Evolutionary conservation across 2,797 vertebrate species (phyloP).

Genomic region (Hydrolagus colliei): DNA sequence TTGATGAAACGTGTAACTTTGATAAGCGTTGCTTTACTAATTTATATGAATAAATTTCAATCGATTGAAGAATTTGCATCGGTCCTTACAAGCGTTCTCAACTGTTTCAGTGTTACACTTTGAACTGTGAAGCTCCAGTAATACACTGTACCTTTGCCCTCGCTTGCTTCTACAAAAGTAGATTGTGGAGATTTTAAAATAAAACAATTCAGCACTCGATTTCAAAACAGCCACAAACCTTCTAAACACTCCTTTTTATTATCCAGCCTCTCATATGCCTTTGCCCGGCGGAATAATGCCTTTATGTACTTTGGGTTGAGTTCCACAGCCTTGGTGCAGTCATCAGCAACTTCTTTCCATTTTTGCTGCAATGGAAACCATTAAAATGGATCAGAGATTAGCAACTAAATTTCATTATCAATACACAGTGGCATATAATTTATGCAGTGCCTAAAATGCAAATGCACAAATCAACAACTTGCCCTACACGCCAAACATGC

Average conservation of each 20-base stretch:
- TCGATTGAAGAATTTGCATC: no score
- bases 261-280: slow-evolving; percentile 89
- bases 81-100: no score
- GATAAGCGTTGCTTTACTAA: no score
- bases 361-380: slow-evolving; percentile 69
- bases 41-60: no score
- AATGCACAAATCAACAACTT: not conserved
- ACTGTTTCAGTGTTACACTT: no score
- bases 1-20: no score
- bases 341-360: slow-evolving; percentile 88
- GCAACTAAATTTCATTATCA: not conserved
- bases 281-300: slow-evolving; percentile 91
- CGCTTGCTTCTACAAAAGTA: no score
- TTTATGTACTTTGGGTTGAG: slow-evolving; percentile 93
- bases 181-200: no score
- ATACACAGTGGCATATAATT: not conserved
- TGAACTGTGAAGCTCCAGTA: no score
- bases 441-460: not conserved
- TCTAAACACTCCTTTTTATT: slow-evolving; percentile 95
- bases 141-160: no score
- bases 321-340: slow-evolving; percentile 86
- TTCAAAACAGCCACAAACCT: slow-evolving; percentile 54
- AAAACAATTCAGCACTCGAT: no score
- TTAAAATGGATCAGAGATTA: slow-evolving; percentile 34
- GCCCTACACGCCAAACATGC: no score